Evolutionary conservation across 2,113 vertebrate genomes (phyloP), one percentile per base, ranked within the genome.

Genomic region (Salvelinus sp.): DNA sequence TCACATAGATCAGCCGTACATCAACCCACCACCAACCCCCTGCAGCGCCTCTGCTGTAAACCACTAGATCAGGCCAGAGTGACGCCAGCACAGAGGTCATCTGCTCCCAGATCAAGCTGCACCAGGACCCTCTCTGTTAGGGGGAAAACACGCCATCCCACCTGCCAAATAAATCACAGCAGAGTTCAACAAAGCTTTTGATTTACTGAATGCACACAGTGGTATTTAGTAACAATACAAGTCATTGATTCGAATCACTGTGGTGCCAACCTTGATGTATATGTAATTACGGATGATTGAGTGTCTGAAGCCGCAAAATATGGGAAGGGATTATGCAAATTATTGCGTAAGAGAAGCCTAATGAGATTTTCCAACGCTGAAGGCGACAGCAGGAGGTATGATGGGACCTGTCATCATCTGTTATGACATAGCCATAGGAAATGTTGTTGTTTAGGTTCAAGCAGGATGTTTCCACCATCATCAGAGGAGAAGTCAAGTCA

Each of bases 301-400:
- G 70, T 77, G 58, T 77, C 54, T 80, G 70, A 79, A 64, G 69
- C 75, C 48, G 58, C 64, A 74, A 54, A 69, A 47, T 73, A 60
- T 76, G 60, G 58, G 64, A 12, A 67, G 73, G 78, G 66, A 78
- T 85, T 80, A 85, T 80, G 80, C 71, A 76, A 73, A 82, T 80
- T 6, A 74, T 64, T 57, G 38, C 25, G 23, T 44, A 70, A 68
- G 47, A 72, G 64, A 65, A 70, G 73, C 27, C 20, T 68, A 68
- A 68, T 68, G 58, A 70, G 79, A 65, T 57, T 80, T 80, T 72
- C 54, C 25, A 67, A 33, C 76, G 77, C 80, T 77, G 69, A 79
- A 33, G 47, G 69, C 47, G 76, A 62, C 62, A 30, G 66, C 47
- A 65, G 72, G 38, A 69, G 38, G 76, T 77, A 64, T 33, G 28